Base-by-base conservation (phyloP, 2,888 invertebrate species). In the Panorpa germanica region DNA sequence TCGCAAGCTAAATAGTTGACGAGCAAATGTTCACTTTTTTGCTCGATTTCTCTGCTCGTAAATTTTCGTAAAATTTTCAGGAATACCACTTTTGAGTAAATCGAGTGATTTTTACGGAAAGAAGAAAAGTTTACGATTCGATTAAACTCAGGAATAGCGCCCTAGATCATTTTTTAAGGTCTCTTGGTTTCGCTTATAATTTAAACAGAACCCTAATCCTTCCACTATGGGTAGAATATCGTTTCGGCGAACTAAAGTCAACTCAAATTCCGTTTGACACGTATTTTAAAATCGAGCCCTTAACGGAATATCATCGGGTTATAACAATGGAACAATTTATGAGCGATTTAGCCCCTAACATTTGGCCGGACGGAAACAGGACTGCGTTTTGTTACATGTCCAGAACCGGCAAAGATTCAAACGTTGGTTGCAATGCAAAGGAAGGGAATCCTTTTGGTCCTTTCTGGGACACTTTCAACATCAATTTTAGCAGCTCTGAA, bases 381-480 rank as follows among this genome's bases (percentile, higher is more conserved):
- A 66, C 72, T 25, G 65, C 75, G 31, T 75, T 75, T 50, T 75
- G 75, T 45, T 75, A 75, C 40, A 66, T 65, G 31, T 52, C 59
- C 40, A 58, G 70, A 40, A 36, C 35, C 21, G 38, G 37, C 25
- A 25, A 45, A 41, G 58, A 53, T 41, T 42, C 39, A 9, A 45
- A 53, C 33, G 55, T 55, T 21, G 70, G 65, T 38, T 95, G 96
- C 47, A 85, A 91, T 61, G 90, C 95, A 0, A 96, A 96, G 52
- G 88, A 93, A 45, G 98, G 98, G 4, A 96, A 93, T 60, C 96
- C 98, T 4, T 98, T 96, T 60, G 93, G 91, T 3, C 88, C 96
- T 11, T 98, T 96, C 55, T 98, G 98, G 98, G 85, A 96, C 48
- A 85, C 82, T 3, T 90, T 77, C 50, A 56, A 65, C 34, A 68